phyloP scores from a whole-genome alignment of 2,888 invertebrate genomes.

The Agriopis leucophaearia region DNA sequence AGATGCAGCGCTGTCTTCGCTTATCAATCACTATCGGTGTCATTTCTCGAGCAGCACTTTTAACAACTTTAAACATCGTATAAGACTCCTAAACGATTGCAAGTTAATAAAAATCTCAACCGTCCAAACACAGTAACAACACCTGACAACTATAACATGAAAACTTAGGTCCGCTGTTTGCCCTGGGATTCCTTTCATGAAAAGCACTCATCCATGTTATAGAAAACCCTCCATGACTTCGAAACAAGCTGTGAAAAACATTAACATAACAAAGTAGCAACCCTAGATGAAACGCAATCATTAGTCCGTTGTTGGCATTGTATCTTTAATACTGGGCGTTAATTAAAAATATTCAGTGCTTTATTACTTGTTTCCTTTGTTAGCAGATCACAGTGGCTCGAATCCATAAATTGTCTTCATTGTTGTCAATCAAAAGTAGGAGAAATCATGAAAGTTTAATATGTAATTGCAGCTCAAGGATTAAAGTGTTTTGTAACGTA shows the following conservation, averaged over 20 bases:
- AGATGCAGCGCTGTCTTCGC: no score
- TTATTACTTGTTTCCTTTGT: constrained; percentile 47
- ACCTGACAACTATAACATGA: no score
- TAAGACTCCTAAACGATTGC: no score
- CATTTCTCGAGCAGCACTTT: no score
- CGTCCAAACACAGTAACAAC: no score
- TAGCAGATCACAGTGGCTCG: constrained; percentile 22
- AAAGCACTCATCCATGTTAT: no score
- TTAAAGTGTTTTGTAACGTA: background rate
- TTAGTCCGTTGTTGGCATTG: constrained; percentile 46
- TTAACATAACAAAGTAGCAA: background rate
- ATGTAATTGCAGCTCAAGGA: constrained; percentile 17
- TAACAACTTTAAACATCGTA: no score
- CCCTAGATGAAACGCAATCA: constrained; percentile 45
- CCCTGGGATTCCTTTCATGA: no score
- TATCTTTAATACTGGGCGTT: constrained; percentile 46
- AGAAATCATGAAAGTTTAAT: constrained; percentile 31
- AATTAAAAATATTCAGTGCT: constrained; percentile 49
- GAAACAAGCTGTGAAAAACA: background rate
- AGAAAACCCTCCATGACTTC: background rate
- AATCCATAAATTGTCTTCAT: constrained; percentile 31
- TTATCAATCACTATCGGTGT: no score
- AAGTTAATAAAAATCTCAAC: no score
- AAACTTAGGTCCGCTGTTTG: no score
- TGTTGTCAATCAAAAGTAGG: constrained; percentile 28